phyloP scores from a whole-genome alignment of 2,797 vertebrate genomes.

The Oryzias dopingdopingensis region DNA sequence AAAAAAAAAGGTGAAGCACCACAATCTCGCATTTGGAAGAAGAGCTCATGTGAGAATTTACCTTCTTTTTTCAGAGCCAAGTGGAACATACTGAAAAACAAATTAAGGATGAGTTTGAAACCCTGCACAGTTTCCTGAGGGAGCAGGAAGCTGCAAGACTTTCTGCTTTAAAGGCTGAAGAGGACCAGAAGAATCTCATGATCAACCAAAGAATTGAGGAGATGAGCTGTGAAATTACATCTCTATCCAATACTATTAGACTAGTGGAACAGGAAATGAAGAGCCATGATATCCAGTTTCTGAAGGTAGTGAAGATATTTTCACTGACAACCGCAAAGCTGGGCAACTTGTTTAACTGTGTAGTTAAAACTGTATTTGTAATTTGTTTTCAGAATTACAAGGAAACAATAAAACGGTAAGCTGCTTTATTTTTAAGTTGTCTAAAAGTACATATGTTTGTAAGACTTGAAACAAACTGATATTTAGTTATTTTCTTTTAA shows the following conservation, averaged over 20 bases:
- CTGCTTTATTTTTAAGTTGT: neutral
- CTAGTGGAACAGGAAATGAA: conserved; percentile 76
- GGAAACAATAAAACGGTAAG: conserved; percentile 77
- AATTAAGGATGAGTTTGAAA: conserved; percentile 77
- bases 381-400: conserved; percentile 77
- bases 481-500: neutral
- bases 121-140: conserved; percentile 70
- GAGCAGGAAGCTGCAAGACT: conserved; percentile 75
- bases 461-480: too few relatives aligned
- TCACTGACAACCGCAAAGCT: neutral
- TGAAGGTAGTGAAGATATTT: conserved; percentile 64
- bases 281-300: conserved; percentile 70
- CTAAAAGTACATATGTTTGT: neutral
- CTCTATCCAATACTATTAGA: conserved; percentile 71
- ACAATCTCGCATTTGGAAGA: conserved; percentile 7
- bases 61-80: conserved; percentile 67
- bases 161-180: conserved; percentile 66
- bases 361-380: conserved; percentile 5
- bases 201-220: conserved; percentile 69
- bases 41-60: neutral
- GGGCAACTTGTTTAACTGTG: neutral
- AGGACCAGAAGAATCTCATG: conserved; percentile 66
- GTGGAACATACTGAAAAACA: conserved; percentile 70
- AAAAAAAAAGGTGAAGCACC: neutral
- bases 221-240: conserved; percentile 63